phyloP scores from a whole-genome alignment of 2,797 vertebrate species.

The Fringilla coelebs region DNA sequence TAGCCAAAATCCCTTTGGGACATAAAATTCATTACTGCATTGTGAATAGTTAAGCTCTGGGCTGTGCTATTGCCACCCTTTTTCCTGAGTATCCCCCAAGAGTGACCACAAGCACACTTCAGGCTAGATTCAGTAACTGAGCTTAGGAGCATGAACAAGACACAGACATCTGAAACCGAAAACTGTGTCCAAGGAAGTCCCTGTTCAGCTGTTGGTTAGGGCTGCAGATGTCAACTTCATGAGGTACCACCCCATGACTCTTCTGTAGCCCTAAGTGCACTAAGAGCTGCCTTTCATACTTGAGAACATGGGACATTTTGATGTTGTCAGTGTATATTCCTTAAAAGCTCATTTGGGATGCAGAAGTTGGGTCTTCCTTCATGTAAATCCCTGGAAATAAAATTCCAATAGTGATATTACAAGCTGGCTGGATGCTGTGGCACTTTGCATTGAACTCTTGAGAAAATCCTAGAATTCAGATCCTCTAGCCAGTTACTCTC shows the following conservation, averaged over 20 bases:
- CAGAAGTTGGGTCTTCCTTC: neutral
- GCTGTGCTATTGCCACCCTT: neutral
- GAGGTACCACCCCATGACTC: neutral
- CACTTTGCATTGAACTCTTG: neutral
- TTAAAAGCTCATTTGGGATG: neutral
- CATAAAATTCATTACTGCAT: neutral
- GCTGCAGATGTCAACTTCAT: neutral
- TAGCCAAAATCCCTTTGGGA: neutral
- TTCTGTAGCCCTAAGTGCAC: neutral
- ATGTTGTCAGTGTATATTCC: neutral
- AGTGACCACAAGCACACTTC: neutral
- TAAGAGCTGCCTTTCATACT: neutral
- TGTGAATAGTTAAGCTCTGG: neutral
- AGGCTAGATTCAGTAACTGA: neutral
- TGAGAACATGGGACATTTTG: neutral
- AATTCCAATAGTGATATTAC: neutral
- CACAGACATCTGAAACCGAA: neutral
- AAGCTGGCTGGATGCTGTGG: neutral
- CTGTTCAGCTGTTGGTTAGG: neutral
- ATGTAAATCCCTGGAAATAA: neutral
- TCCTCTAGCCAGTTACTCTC: neutral
- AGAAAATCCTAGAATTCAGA: neutral
- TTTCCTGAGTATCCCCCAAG: neutral
- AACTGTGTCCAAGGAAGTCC: neutral
- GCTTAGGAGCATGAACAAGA: neutral